phyloP scores from a whole-genome alignment of 2,113 vertebrate genomes.

The Anseranas semipalmata region DNA sequence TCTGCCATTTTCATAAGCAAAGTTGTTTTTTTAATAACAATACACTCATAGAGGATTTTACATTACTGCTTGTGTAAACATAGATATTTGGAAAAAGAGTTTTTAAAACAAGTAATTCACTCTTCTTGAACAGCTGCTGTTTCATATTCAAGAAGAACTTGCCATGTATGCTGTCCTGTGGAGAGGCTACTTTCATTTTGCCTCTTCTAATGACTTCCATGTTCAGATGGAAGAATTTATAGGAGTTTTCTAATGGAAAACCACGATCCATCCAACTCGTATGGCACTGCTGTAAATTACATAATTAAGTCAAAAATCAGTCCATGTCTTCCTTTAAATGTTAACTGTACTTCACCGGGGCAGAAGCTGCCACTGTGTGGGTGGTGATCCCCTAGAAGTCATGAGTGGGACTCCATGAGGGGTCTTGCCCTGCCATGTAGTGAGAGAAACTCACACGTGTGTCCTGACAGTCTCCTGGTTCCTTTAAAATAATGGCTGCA shows the following conservation, averaged over 20 bases:
- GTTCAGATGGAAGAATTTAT: neutral
- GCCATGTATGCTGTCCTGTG: neutral
- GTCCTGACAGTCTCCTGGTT: neutral
- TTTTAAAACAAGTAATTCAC: neutral
- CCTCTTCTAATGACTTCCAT: neutral
- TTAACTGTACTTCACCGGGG: neutral
- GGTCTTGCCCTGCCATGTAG: accelerated
- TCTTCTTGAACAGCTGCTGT: neutral
- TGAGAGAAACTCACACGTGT: neutral
- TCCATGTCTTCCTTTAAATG: too few species aligned
- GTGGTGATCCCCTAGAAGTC: neutral
- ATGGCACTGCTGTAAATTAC: neutral
- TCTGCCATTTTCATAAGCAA: neutral
- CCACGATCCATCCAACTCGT: neutral
- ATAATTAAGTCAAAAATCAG: too few species aligned
- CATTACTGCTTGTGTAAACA: neutral
- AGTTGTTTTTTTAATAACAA: neutral
- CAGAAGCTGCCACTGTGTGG: neutral
- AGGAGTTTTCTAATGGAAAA: neutral
- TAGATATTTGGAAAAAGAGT: neutral
- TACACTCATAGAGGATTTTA: neutral
- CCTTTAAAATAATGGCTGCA: neutral
- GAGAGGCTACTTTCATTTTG: neutral
- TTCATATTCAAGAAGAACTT: neutral
- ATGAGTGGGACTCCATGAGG: neutral